Evolutionary conservation across 2,113 vertebrate species (phyloP).

Genomic region (Syrmaticus mikado): DNA sequence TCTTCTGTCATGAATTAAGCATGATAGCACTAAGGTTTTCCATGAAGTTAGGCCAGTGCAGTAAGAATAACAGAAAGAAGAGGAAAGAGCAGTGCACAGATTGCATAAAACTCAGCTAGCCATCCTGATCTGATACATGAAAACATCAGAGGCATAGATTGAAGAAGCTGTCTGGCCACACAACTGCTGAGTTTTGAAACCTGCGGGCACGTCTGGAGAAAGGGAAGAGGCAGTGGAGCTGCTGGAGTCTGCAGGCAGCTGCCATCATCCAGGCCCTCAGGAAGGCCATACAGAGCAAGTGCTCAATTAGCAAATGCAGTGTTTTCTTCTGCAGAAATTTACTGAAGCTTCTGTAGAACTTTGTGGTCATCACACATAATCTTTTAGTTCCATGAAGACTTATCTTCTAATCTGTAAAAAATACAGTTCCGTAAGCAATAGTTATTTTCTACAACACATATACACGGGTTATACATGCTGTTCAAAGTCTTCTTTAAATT

Average conservation of each 20-base stretch:
- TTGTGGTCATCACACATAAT: neutral
- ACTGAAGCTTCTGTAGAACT: neutral
- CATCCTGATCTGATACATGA: fast-evolving
- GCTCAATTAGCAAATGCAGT: neutral
- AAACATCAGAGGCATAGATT: neutral
- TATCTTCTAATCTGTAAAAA: neutral
- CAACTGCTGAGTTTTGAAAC: neutral
- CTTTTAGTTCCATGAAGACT: neutral
- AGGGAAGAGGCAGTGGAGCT: neutral
- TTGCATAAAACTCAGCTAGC: neutral
- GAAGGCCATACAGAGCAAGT: fast-evolving
- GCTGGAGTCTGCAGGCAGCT: neutral
- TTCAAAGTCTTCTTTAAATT: neutral
- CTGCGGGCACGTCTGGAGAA: fast-evolving
- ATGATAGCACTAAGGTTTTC: neutral
- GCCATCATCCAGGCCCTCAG: neutral
- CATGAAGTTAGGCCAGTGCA: fast-evolving
- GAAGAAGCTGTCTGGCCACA: neutral
- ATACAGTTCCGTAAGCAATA: neutral
- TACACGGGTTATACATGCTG: neutral
- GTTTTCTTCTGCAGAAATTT: neutral
- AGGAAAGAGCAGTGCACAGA: neutral
- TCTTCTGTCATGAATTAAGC: neutral
- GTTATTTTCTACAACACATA: neutral
- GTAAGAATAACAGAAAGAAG: neutral